Evolutionary conservation across 2,113 vertebrate genomes (phyloP).

Genomic region (Solea senegalensis): DNA sequence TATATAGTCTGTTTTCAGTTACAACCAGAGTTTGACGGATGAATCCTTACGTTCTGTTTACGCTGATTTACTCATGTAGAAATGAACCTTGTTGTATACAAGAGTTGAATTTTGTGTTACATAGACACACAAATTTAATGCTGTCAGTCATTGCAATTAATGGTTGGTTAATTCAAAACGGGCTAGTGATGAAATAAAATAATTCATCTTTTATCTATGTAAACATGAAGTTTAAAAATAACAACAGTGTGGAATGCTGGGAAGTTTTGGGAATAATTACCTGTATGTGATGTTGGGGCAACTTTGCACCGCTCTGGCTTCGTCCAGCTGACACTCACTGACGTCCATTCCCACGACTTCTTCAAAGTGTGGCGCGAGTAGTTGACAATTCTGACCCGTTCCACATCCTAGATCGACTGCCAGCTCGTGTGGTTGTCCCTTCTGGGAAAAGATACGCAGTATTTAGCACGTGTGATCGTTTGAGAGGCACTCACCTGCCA

Average conservation of each 20-base stretch:
- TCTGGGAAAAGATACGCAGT: conserved; percentile 51
- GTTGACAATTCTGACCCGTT: conserved; percentile 74
- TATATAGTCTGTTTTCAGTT: too few relatives aligned
- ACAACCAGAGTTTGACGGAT: too few relatives aligned
- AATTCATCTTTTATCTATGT: neutral
- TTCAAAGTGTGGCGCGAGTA: conserved; percentile 73
- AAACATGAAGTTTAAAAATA: too few relatives aligned
- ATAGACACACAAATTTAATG: too few relatives aligned
- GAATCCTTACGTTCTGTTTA: too few relatives aligned
- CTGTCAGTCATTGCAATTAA: too few relatives aligned
- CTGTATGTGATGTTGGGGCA: conserved; percentile 80
- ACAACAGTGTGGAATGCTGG: neutral
- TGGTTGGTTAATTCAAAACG: too few relatives aligned
- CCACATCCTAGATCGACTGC: conserved; percentile 82
- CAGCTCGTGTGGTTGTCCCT: conserved; percentile 67
- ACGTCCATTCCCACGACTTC: conserved; percentile 77
- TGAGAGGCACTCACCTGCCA: too few relatives aligned
- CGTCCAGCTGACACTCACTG: conserved; percentile 75
- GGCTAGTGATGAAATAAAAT: neutral
- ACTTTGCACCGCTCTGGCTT: conserved; percentile 64
- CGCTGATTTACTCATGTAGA: too few relatives aligned
- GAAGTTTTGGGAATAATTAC: conserved; percentile 50
- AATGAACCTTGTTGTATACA: too few relatives aligned
- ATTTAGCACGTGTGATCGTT: neutral
- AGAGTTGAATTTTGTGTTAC: too few relatives aligned